Conservation (phyloP, 2,113 vertebrate genomes). For the Centropus bengalensis region DNA sequence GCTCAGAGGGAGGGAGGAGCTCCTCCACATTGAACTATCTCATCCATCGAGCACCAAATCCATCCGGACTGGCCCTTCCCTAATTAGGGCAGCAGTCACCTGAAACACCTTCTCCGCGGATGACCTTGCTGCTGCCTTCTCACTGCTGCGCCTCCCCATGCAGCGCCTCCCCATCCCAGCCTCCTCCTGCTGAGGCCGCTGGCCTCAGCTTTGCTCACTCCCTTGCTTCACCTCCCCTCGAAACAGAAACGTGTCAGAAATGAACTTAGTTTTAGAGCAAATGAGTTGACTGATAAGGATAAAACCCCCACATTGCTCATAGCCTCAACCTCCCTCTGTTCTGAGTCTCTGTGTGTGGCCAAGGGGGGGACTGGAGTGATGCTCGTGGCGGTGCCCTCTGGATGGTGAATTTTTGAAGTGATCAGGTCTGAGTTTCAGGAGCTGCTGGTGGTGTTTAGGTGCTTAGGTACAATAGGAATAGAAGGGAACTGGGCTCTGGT, state of each 20-base stretch:
- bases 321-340: background rate
- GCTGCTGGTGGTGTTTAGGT: background rate
- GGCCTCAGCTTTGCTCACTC: fast-evolving
- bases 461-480: background rate
- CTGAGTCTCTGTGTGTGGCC: fast-evolving
- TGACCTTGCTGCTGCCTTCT: background rate
- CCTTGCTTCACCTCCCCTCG: background rate
- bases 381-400: background rate
- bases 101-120: background rate
- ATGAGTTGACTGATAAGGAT: background rate
- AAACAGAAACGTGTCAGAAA: background rate
- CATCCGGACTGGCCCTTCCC: background rate
- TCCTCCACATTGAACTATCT: background rate
- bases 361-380: background rate
- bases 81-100: constrained; percentile 5
- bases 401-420: fast-evolving
- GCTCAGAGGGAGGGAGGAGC: constrained; percentile 42
- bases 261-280: background rate
- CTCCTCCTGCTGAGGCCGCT: fast-evolving
- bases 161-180: fast-evolving
- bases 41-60: background rate
- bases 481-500: background rate
- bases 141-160: fast-evolving
- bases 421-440: background rate
- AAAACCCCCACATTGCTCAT: background rate